Evolutionary conservation across 2,797 vertebrate genomes (phyloP).

Genomic region (Sebastes variabilis): DNA sequence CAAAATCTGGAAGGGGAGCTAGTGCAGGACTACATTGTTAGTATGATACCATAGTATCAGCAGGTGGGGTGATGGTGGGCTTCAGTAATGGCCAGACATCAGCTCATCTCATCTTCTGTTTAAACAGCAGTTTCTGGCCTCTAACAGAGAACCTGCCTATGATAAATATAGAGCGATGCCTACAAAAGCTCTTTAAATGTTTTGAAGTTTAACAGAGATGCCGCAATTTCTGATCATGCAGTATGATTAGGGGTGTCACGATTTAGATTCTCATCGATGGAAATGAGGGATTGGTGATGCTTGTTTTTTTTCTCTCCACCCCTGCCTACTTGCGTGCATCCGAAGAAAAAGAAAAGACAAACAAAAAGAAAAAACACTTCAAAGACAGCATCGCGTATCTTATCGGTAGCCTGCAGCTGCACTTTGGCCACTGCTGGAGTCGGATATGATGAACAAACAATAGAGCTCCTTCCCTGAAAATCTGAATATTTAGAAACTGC

Average conservation of each 20-base stretch:
- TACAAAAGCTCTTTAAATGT: background rate
- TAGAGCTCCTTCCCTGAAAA: too few relatives aligned
- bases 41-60: background rate
- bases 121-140: background rate
- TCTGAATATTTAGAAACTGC: too few relatives aligned
- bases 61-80: background rate
- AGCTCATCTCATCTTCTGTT: background rate
- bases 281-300: too few relatives aligned
- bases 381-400: too few relatives aligned
- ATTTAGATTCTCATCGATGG: fast-evolving
- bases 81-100: background rate
- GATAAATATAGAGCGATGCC: background rate
- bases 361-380: too few relatives aligned
- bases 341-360: too few relatives aligned
- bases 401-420: too few relatives aligned
- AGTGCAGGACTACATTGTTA: background rate
- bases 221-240: background rate
- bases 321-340: too few relatives aligned
- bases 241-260: background rate
- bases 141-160: background rate
- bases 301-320: too few relatives aligned
- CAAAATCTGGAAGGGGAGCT: background rate
- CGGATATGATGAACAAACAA: too few relatives aligned
- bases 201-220: background rate
- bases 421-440: too few relatives aligned